These are phyloP conservation scores for Meliscaeva auricollis DNA, from an alignment of 2,888 invertebrate species.

Conservation along the genomic window DNA sequence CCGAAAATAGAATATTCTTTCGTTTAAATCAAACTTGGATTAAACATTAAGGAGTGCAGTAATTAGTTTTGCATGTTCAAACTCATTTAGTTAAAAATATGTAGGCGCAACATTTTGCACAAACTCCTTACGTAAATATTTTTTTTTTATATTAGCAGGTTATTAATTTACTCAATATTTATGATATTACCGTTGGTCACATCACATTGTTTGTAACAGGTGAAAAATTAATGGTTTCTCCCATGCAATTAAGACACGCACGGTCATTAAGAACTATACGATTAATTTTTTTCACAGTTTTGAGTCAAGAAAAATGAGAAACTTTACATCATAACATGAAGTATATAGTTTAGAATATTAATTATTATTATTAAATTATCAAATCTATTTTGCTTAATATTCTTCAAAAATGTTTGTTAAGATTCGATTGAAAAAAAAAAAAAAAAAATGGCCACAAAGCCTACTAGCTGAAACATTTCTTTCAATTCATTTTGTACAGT, in stretches of 20 bases:
- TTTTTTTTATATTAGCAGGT: constrained; percentile 3
- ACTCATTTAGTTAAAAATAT: constrained; percentile 6
- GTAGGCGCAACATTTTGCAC: not conserved
- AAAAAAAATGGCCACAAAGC: no score
- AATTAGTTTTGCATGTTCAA: constrained; percentile 29
- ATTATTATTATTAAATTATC: no score
- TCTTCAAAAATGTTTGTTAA: not conserved
- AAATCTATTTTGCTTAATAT: no score
- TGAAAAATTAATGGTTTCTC: constrained; percentile 27
- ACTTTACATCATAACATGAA: not conserved
- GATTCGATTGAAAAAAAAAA: not conserved
- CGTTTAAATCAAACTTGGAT: not conserved
- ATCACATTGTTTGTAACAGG: constrained; percentile 34
- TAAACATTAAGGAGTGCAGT: constrained; percentile 3
- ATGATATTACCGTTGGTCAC: constrained; percentile 28
- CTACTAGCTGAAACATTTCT: no score
- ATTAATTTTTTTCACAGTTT: constrained; percentile 2
- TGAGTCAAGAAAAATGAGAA: not conserved
- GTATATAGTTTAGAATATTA: no score
- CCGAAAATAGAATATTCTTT: not conserved
- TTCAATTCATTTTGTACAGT: no score
- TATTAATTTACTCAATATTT: constrained; percentile 29
- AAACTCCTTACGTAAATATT: not conserved
- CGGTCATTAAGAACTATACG: constrained; percentile 18
- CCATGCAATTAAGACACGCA: constrained; percentile 41